These are phyloP conservation scores for Octodonta nipae DNA, from an alignment of 2,888 invertebrate genomes.

Conservation along the genomic window DNA sequence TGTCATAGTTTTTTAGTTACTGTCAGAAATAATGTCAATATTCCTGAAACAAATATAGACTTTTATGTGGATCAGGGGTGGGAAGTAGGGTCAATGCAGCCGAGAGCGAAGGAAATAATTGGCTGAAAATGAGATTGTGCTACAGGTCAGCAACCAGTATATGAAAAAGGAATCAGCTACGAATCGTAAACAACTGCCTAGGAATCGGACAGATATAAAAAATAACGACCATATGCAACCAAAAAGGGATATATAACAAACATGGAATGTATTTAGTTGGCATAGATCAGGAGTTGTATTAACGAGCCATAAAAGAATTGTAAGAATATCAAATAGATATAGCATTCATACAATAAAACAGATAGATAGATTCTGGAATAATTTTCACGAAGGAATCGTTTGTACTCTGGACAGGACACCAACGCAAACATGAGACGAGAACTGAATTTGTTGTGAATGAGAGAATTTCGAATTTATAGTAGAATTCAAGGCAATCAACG, in stretches of 20 bases:
- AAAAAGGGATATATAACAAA: neutral
- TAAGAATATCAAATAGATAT: neutral
- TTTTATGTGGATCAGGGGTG: too few relatives aligned
- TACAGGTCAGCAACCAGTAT: neutral
- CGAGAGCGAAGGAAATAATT: constrained; percentile 1
- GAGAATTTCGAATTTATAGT: too few relatives aligned
- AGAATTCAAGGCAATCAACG: constrained; percentile 1
- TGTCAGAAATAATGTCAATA: too few relatives aligned
- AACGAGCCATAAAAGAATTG: neutral
- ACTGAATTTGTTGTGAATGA: neutral
- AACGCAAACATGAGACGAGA: neutral
- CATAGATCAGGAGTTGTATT: too few relatives aligned
- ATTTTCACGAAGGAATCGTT: constrained; percentile 1
- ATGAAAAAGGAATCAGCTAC: too few relatives aligned
- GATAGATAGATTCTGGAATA: constrained; percentile 1
- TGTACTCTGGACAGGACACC: neutral
- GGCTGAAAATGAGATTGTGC: too few relatives aligned
- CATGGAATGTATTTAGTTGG: too few relatives aligned
- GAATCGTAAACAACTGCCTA: too few relatives aligned
- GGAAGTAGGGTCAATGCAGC: constrained; percentile 1
- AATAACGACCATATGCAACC: too few relatives aligned
- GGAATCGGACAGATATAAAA: too few relatives aligned
- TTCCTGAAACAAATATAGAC: too few relatives aligned
- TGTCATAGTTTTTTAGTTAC: too few relatives aligned
- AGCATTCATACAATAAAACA: neutral